Conservation (phyloP, 1,140 invertebrate species). For the Tetragonula clypearis region DNA sequence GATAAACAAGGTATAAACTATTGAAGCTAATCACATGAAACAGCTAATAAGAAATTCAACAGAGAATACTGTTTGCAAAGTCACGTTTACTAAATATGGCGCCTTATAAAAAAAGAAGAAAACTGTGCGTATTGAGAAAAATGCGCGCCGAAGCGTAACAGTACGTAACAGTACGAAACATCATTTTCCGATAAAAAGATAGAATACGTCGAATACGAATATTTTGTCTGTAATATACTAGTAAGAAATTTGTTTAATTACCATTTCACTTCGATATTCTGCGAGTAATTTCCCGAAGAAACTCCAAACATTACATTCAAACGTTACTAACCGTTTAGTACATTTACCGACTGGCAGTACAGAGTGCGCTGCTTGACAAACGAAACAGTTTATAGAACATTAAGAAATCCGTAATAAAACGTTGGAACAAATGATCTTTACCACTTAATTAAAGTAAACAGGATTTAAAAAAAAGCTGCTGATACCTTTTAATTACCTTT, state of each 20-base stretch:
- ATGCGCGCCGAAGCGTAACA: neutral
- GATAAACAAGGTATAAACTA: neutral
- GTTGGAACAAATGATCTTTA: neutral
- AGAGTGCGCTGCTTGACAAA: constrained; percentile 27
- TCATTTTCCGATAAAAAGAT: neutral
- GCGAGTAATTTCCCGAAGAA: neutral
- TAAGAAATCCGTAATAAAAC: neutral
- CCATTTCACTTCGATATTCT: neutral
- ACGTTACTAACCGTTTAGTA: no score
- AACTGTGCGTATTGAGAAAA: neutral
- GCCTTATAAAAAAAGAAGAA: neutral
- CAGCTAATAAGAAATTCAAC: neutral
- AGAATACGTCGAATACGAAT: neutral
- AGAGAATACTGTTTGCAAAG: no score
- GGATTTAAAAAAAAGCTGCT: neutral
- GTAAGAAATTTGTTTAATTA: neutral
- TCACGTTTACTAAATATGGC: neutral
- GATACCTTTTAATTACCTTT: neutral
- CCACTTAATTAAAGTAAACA: neutral
- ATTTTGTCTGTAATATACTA: neutral
- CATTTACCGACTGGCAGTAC: no score
- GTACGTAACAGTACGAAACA: neutral
- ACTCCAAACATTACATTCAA: neutral
- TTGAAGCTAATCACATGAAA: neutral
- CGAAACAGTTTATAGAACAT: neutral